Base-by-base conservation (phyloP, 2,888 invertebrate genomes). In the Drosophila picticornis region DNA sequence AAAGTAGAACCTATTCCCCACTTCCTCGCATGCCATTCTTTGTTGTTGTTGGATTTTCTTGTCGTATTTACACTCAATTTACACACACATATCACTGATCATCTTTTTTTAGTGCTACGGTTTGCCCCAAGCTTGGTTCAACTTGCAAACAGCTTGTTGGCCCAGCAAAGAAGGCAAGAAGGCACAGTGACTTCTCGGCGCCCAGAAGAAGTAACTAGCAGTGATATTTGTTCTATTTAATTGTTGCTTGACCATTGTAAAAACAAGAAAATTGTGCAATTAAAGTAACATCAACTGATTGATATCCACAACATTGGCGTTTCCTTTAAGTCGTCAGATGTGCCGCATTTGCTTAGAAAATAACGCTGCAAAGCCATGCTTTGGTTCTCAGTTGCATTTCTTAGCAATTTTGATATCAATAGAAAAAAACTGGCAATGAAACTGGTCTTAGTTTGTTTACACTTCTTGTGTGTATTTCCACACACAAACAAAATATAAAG, bases 131-230 rank as follows among this genome's bases (percentile, higher is more conserved):
- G 90, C 77, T 82, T 93, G 90, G 88, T 92, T 93, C 82, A 87
- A 91, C 91, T 92, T 92, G 87, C 87, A 90, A 63, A 90, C 92
- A 77, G 92, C 90, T 84, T 91, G 91, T 85, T 91, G 91, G 93
- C 85, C 90, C 81, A 71, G 19, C 40, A 66, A 65, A 51, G 71
- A 72, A 57, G 72, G 13, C 55, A 72, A 80, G 52, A 72, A 80
- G 52, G 38, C n/a, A 25, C 55, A 73, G 36, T 72, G 69, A 82
- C 7, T 55, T 29, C 38, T 29, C 32, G 34, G 29, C 43, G 61
- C 25, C 36, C 29, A 63, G 22, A 46, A 36, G 38, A 36, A 38
- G 43, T 25, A 32, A 62, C 9, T 31, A 25, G 56, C 9, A 38
- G 36, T 46, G 11, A 52, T 34, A 50, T 25, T 65, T 27, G 40